Evolutionary conservation across 2,113 vertebrate genomes (phyloP), one percentile per base, ranked within the genome.

Genomic region (Chaenogobius annularis): DNA sequence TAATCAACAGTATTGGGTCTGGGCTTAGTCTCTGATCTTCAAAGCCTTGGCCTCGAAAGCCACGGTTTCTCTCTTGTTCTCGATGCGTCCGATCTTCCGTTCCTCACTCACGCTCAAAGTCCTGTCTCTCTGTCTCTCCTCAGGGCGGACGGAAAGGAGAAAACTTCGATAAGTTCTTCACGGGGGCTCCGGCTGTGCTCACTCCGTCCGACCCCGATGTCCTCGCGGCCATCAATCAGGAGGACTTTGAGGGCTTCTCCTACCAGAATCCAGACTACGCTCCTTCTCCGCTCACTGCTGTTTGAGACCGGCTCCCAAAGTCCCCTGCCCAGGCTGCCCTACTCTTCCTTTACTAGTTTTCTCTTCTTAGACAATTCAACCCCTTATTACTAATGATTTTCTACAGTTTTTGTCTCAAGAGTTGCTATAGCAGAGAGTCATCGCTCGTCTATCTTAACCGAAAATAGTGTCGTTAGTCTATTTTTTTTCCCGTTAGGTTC

Each of bases 91-190:
- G 43, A 44, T 44, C 7, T 9, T 46, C 10, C 44, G 1, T 10
- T 1, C 10, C 44, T 10, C 10, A 1, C 44, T 46, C 7, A 46
- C 5, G 43, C 43, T 10, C 5, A 44, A 44, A 44, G 43, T 11
- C 43, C 22, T 14, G 26, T 76, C n/a, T 35, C 17, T 61, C 14
- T 40, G 64, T 47, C 35, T 54, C 66, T 40, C 77, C 75, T 52
- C 85, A 97, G 96, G 95, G 95, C 48, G 96, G 96, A 11, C 93
- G 75, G 70, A 96, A 95, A 58, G 95, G 94, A 0, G 95, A 96
- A 90, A 97, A 97, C 80, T 97, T 97, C 37, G 96, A 97, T 89
- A 94, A 95, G 77, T 97, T 96, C 89, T 97, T 97, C 92, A 97
- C 96, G 0, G 91, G 90, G 6, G 94, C 94, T 19, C 92, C 94